Base-by-base conservation (phyloP, 2,888 invertebrate genomes). In the Tanytarsus gracilentus region DNA sequence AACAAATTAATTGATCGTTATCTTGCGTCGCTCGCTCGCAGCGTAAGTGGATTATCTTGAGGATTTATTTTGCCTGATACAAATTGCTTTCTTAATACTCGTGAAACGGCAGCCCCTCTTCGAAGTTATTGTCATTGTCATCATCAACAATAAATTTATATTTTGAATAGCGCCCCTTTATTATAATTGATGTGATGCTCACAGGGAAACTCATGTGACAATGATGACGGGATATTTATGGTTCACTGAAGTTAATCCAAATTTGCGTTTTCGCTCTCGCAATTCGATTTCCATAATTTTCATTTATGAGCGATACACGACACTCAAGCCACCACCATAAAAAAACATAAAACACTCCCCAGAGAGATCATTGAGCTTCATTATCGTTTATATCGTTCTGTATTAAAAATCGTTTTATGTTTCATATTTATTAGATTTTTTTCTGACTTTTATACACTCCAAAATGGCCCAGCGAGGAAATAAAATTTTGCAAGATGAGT, bases 381-480 rank as follows among this genome's bases (percentile, higher is more conserved):
- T 58, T 58, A 58, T 58, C 58, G 58, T 58, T 58, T 49, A n/a
- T n/a, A 44, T 44, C 44, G 44, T 44, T 44, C n/a, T 44, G 23
- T 58, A 58, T 58, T 58, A 58, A 58, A 58, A 58, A 58, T 48
- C 58, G 58, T 58, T 58, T 58, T 58, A 58, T 58, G 48, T 58
- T 58, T 48, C 58, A 58, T 58, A 58, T 58, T 58, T 58, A 58
- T 40, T 44, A 44, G 44, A 44, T 11, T 18, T 23, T 18, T 44
- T 8, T 33, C 9, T n/a, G 33, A 9, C 33, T 33, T 9, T n/a
- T 33, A 9, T 2, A 33, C 2, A 33, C 33, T 33, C 3, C 33
- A n/a, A n/a, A n/a, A n/a, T n/a, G n/a, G n/a, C n/a, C n/a, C n/a
- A n/a, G n/a, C n/a, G n/a, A n/a, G n/a, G n/a, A n/a, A n/a, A n/a